These are phyloP conservation scores for Dolichomitus sp. DNA, from an alignment of 2,888 invertebrate genomes.

Conservation along the genomic window DNA sequence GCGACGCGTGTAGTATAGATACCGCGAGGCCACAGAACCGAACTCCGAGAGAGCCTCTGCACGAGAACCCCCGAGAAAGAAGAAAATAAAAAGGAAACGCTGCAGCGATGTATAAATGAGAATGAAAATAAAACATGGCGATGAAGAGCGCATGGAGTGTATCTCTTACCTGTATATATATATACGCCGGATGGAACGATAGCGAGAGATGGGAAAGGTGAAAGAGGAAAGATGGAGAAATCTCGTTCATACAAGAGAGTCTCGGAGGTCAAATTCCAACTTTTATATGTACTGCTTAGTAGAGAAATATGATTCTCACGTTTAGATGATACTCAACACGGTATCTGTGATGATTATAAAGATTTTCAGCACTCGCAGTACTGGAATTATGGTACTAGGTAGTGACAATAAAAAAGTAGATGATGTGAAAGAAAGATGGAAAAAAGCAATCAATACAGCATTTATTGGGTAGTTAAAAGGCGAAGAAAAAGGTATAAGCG, in stretches of 20 bases:
- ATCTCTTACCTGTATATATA: neutral
- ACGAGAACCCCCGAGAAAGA: constrained; percentile 45
- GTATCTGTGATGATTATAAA: neutral
- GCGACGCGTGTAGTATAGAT: constrained; percentile 59
- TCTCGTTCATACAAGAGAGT: constrained; percentile 43
- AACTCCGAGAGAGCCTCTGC: constrained; percentile 25
- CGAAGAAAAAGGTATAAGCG: too few relatives aligned
- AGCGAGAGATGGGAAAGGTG: constrained; percentile 47
- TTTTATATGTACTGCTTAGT: constrained; percentile 46
- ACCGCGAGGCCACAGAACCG: constrained; percentile 47
- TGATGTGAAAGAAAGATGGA: neutral
- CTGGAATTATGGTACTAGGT: constrained; percentile 10
- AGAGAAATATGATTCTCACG: constrained; percentile 49
- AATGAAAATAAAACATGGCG: constrained; percentile 48
- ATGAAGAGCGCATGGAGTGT: constrained; percentile 14
- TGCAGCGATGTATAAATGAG: constrained; percentile 44
- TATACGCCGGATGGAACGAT: constrained; percentile 54
- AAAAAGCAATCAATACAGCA: too few relatives aligned
- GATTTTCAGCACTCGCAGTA: neutral
- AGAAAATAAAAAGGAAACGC: constrained; percentile 41
- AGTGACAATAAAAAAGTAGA: neutral
- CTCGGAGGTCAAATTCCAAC: constrained; percentile 53
- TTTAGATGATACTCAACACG: constrained; percentile 37
- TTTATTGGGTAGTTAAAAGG: too few relatives aligned
- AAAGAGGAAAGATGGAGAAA: constrained; percentile 53